Evolutionary conservation across 2,797 vertebrate genomes (phyloP).

Genomic region (Sebastolobus alascanus): DNA sequence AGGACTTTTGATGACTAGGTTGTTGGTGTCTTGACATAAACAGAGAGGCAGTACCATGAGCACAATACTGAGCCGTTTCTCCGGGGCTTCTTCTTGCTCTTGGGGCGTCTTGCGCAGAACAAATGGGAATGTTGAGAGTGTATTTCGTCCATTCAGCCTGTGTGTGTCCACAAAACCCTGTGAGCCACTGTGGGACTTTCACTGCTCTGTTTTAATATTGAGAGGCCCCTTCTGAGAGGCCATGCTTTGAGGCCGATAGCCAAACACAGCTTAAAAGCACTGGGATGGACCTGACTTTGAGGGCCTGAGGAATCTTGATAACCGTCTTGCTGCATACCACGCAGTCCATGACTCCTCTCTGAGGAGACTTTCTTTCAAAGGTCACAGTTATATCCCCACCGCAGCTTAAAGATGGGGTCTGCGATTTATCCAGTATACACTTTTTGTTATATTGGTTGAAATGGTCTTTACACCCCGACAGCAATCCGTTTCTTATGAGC

Average conservation of each 20-base stretch:
- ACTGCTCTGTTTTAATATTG: conserved; percentile 59
- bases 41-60: background rate
- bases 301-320: conserved; percentile 66
- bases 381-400: conserved; percentile 35
- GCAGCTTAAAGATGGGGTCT: conserved; percentile 28
- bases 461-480: too few relatives aligned
- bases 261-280: conserved; percentile 64
- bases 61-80: conserved; percentile 21
- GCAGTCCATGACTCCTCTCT: conserved; percentile 49
- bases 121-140: conserved; percentile 52
- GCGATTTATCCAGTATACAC: too few relatives aligned
- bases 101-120: conserved; percentile 10
- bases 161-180: conserved; percentile 58
- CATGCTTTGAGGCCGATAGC: conserved; percentile 60
- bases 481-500: too few relatives aligned
- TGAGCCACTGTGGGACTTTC: conserved; percentile 56
- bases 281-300: conserved; percentile 58
- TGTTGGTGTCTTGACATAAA: conserved; percentile 35
- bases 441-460: too few relatives aligned
- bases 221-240: conserved; percentile 61
- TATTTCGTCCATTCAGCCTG: conserved; percentile 42
- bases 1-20: conserved; percentile 7
- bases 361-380: conserved; percentile 56
- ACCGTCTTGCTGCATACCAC: conserved; percentile 54
- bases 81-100: conserved; percentile 7